A percentile compares a stretch with the other conserved stretches of the same genome.
These are phyloP conservation scores for Ceratoteleas bidentatus DNA, from an alignment of 1,140 invertebrate genomes.

Conservation along the genomic window DNA sequence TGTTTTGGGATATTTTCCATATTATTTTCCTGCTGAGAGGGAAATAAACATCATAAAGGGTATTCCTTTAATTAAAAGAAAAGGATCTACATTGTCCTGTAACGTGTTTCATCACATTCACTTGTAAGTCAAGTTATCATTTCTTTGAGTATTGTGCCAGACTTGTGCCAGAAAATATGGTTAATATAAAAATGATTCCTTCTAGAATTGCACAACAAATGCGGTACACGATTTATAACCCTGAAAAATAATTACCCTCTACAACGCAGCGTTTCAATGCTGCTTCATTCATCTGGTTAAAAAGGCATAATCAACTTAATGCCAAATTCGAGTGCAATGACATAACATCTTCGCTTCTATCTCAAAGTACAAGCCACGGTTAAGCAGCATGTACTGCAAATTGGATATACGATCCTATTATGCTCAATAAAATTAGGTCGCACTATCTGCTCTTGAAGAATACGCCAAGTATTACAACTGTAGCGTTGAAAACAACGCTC, in stretches of 20 bases:
- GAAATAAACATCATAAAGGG: no score
- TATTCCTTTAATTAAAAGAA: no score
- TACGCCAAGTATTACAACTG: conserved; percentile 50
- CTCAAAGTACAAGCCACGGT: conserved; percentile 32
- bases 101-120: no score
- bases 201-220: neutral
- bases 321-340: conserved; percentile 43
- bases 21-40: no score
- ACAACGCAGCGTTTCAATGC: conserved; percentile 18
- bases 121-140: no score
- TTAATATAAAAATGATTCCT: no score
- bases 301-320: conserved; percentile 28
- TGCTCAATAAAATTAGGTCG: conserved; percentile 66
- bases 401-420: conserved; percentile 72
- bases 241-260: conserved; percentile 22
- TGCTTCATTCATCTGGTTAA: conserved; percentile 21
- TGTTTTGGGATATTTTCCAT: no score
- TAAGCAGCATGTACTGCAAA: conserved; percentile 70
- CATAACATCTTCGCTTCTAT: conserved; percentile 40
- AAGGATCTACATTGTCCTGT: no score
- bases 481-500: conserved; percentile 30
- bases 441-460: conserved; percentile 57
- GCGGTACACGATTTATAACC: conserved; percentile 1
- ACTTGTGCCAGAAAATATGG: no score
- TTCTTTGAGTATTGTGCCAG: no score